A percentile compares a stretch with the other conserved stretches of the same genome.
phyloP scores from a whole-genome alignment of 2,888 invertebrate genomes.

The Drosophila villosipedis region DNA sequence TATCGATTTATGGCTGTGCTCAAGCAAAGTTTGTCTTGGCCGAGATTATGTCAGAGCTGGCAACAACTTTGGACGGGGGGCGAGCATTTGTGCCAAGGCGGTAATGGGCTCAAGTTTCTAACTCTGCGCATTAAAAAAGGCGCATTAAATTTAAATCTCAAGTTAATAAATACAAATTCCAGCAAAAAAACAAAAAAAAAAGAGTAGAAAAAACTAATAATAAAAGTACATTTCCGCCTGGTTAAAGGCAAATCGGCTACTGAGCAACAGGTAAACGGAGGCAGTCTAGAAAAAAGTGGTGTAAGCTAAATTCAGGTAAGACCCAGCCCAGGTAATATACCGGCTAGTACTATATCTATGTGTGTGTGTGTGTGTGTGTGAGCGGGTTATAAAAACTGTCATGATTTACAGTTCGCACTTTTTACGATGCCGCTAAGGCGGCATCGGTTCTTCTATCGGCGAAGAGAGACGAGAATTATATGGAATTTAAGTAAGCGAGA shows the following conservation, averaged over 20 bases:
- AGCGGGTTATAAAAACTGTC: conserved; percentile 75
- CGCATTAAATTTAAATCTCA: conserved; percentile 39
- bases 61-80: not conserved
- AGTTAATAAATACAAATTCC: conserved; percentile 63
- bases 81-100: conserved; percentile 48
- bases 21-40: conserved; percentile 33
- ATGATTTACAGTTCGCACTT: conserved; percentile 80
- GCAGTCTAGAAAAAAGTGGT: conserved; percentile 27
- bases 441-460: conserved; percentile 54
- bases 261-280: conserved; percentile 54
- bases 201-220: conserved; percentile 2
- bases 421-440: conserved; percentile 69
- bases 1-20: conserved; percentile 58
- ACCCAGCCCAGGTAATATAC: conserved; percentile 30
- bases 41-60: conserved; percentile 35
- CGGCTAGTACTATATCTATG: not conserved
- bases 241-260: conserved; percentile 28
- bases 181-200: conserved; percentile 4
- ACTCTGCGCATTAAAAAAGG: conserved; percentile 26
- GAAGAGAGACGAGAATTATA: conserved; percentile 51
- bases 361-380: conserved; percentile 13
- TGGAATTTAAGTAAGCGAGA: conserved; percentile 75
- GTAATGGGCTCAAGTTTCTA: conserved; percentile 46
- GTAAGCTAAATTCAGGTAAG: conserved; percentile 39
- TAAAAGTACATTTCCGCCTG: conserved; percentile 63